These are phyloP conservation scores for Drosophila nasuta DNA, from an alignment of 1,140 invertebrate species.

Conservation along the genomic window DNA sequence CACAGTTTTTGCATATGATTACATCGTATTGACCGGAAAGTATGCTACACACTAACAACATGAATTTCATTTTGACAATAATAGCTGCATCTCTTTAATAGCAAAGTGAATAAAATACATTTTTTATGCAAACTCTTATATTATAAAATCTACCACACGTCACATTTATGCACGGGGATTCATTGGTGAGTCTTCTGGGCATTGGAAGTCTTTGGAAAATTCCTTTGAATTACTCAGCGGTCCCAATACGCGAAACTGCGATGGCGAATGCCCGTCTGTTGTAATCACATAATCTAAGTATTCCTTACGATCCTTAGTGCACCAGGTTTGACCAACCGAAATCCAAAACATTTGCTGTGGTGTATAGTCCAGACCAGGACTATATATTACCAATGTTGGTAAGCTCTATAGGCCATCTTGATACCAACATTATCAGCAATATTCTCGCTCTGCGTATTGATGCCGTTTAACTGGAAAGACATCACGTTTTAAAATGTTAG, in stretches of 20 bases:
- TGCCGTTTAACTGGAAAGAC: slow-evolving; percentile 90
- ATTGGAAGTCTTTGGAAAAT: slow-evolving; percentile 95
- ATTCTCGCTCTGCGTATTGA: slow-evolving; percentile 96
- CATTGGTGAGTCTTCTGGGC: slow-evolving; percentile 92
- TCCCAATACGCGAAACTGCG: slow-evolving; percentile 93
- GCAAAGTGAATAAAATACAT: no score
- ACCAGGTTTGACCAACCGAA: slow-evolving; percentile 88
- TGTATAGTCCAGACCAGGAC: slow-evolving; percentile 89
- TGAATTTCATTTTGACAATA: no score
- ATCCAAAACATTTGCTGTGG: slow-evolving; percentile 91
- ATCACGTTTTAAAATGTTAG: slow-evolving; percentile 30
- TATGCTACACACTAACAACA: no score
- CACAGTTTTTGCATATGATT: no score
- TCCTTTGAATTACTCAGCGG: slow-evolving; percentile 96
- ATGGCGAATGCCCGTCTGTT: slow-evolving; percentile 90
- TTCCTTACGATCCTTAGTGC: slow-evolving; percentile 87
- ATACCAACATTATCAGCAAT: slow-evolving; percentile 96
- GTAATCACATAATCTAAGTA: slow-evolving; percentile 87
- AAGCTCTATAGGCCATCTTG: slow-evolving; percentile 94
- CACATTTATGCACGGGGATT: slow-evolving; percentile 95
- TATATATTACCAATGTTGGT: slow-evolving; percentile 91
- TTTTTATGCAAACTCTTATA: no score
- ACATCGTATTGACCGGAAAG: no score
- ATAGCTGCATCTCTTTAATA: no score
- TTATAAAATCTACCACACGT: slow-evolving; percentile 89